Percentiles rank a stretch among this genome's conserved stretches.
phyloP scores from a whole-genome alignment of 2,113 vertebrate species.

The Nesoenas mayeri region DNA sequence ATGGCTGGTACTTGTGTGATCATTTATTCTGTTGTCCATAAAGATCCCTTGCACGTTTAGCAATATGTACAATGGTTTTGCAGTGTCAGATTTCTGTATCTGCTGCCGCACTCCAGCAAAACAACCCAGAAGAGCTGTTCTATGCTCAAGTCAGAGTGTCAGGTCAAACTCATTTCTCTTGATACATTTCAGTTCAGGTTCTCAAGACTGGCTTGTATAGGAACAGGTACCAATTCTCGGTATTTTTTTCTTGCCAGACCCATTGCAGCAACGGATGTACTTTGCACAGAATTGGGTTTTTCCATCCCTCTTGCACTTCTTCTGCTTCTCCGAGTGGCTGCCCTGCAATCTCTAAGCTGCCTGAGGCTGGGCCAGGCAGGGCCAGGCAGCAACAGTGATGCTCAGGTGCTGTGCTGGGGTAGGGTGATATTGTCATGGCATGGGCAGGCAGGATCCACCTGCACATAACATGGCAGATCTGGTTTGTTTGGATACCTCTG shows the following conservation, averaged over 20 bases:
- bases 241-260: neutral
- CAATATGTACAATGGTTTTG: accelerated
- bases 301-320: neutral
- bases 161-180: neutral
- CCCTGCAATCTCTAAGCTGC: neutral
- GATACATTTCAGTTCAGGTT: neutral
- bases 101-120: neutral
- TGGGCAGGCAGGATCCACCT: neutral
- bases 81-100: neutral
- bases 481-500: neutral
- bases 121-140: neutral
- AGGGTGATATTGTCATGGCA: neutral
- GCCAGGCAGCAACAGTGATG: neutral
- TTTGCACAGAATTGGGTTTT: neutral
- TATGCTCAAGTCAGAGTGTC: neutral
- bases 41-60: neutral
- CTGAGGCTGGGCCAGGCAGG: neutral
- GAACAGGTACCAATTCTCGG: neutral
- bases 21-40: neutral
- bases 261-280: neutral
- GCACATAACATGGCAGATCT: accelerated
- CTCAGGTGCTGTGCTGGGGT: neutral
- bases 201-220: neutral
- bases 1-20: neutral
- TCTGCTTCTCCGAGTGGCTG: neutral